Evolutionary conservation across 2,113 vertebrate genomes (phyloP).

Genomic region (Brachirus orientalis): DNA sequence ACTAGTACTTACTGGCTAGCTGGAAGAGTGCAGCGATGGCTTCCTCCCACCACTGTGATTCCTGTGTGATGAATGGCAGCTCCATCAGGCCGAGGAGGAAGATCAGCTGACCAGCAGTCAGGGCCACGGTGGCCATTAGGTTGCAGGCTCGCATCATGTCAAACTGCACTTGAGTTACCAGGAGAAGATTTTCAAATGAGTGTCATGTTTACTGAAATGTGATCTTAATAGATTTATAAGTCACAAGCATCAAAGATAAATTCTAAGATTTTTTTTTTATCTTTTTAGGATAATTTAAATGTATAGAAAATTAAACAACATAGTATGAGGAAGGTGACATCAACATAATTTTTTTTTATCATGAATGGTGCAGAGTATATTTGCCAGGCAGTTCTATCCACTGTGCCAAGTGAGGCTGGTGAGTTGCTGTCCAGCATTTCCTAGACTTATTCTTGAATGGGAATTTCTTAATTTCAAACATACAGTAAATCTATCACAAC

Average conservation of each 20-base stretch:
- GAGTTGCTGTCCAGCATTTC: constrained; percentile 30
- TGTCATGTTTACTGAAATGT: constrained; percentile 33
- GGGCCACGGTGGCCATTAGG: constrained; percentile 93
- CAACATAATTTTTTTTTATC: not conserved
- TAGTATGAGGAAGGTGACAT: too few species aligned
- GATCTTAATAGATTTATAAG: not conserved
- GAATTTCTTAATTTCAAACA: constrained; percentile 36
- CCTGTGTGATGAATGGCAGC: constrained; percentile 88
- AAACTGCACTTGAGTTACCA: constrained; percentile 89
- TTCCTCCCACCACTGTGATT: constrained; percentile 99
- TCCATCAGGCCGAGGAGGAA: constrained; percentile 91
- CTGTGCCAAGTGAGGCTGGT: constrained; percentile 28
- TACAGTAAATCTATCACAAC: too few species aligned
- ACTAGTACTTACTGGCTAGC: constrained; percentile 91
- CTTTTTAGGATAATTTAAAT: too few species aligned
- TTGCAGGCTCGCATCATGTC: constrained; percentile 99
- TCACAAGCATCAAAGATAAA: too few species aligned
- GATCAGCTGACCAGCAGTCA: constrained; percentile 93
- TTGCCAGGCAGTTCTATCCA: constrained; percentile 15
- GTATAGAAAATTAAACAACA: too few species aligned
- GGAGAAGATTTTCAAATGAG: constrained; percentile 29
- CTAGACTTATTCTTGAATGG: constrained; percentile 49
- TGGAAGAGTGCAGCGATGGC: constrained; percentile 97
- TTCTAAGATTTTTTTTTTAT: not conserved
- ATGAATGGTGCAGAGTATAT: constrained; percentile 24